phyloP scores from a whole-genome alignment of 2,888 invertebrate species.

The Pachycephus smyrnensis region DNA sequence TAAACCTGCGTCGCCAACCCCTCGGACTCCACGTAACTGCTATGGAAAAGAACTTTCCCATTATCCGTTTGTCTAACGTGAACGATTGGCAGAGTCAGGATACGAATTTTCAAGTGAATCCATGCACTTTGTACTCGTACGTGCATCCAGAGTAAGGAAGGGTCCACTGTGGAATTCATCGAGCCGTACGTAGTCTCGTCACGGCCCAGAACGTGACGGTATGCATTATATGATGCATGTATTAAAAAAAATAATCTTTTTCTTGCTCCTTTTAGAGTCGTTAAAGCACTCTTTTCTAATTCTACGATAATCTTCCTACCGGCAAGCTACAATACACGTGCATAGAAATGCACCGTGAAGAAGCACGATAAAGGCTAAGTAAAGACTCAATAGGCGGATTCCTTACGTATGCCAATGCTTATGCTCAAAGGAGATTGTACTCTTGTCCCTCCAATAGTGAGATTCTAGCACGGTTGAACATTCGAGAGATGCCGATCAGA shows the following conservation, averaged over 20 bases:
- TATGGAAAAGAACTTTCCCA: not conserved
- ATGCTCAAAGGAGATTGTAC: not conserved
- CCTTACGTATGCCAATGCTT: not conserved
- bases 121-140: not conserved
- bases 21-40: not conserved
- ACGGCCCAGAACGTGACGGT: conserved; percentile 2
- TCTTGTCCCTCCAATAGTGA: not conserved
- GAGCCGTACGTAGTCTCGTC: not conserved
- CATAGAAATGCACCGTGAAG: not conserved
- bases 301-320: not conserved
- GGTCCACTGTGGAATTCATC: conserved; percentile 1
- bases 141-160: not conserved
- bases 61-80: not conserved
- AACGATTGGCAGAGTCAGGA: not conserved
- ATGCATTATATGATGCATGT: not conserved
- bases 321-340: not conserved
- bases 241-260: not conserved
- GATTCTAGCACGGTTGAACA: not conserved
- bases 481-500: not conserved
- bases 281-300: not conserved
- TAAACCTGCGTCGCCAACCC: not conserved
- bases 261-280: not conserved
- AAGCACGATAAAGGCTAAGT: not conserved
- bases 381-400: not conserved
- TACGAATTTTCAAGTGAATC: not conserved